Base-by-base conservation (phyloP, 2,888 invertebrate species). In the Sesia apiformis region DNA sequence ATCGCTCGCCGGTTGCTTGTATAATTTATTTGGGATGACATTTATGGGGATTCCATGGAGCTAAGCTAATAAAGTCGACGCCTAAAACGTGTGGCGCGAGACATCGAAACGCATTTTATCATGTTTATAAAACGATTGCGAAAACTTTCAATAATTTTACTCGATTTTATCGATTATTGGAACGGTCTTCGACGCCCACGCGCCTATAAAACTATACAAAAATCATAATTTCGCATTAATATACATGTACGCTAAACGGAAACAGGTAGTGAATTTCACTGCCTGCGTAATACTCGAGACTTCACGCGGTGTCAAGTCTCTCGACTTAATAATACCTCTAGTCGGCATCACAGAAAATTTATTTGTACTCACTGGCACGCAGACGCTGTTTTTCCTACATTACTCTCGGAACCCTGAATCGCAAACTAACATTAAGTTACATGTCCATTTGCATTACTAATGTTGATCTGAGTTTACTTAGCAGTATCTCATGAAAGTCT, bases 11-110 rank as follows among this genome's bases (percentile, higher is more conserved):
- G 60, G 61, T 58, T 57, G 7, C 8, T 56, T 40, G 55, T 60
- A 66, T 80, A 71, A 84, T 84, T 84, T 81, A 84, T 84, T 77
- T 76, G 61, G 67, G 63, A 74, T 81, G 85, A 82, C 83, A 78
- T 83, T 85, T 80, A 86, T 86, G 75, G 75, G 71, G 69, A 76
- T 78, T 74, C 77, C 77, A 79, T 76, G 69, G 72, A 75, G 63
- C 65, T 68, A 65, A 70, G 63, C 73, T 75, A 78, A 80, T 82
- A 81, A 81, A 80, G 60, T 57, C 65, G 65, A 71, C 74, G 72
- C 73, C 72, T 70, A 68, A 75, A 78, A 75, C 68, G 67, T 64
- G 71, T 74, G 70, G 69, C 63, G 65, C 63, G 64, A 72, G 72
- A 67, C 71, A 64, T 53, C 60, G 58, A 53, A 58, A 65, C 60